phyloP scores from a whole-genome alignment of 2,797 vertebrate genomes.

The Clarias platycephalus region DNA sequence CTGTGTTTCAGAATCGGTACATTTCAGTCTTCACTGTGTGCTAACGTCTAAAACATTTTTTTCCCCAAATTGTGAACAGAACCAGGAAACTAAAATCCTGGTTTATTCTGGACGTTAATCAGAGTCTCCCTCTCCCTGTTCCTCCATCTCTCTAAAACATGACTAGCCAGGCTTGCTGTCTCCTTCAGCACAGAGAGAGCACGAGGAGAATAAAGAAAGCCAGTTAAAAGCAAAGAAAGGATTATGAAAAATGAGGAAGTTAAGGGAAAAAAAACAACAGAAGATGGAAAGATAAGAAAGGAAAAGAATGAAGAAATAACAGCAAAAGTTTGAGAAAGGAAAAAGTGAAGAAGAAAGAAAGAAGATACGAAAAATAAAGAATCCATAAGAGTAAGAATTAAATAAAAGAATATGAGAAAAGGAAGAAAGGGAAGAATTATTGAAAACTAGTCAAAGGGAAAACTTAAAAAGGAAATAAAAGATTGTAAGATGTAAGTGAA shows the following conservation, averaged over 20 bases:
- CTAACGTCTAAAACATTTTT: conserved; percentile 1
- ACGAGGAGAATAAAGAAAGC: background rate
- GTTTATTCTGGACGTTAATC: conserved; percentile 15
- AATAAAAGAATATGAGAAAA: background rate
- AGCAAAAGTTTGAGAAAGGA: background rate
- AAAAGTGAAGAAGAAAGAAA: background rate
- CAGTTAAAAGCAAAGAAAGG: background rate
- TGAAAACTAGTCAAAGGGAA: background rate
- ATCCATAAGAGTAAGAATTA: background rate
- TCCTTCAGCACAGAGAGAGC: background rate
- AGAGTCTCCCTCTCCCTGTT: background rate
- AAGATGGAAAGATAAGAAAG: background rate
- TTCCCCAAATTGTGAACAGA: background rate
- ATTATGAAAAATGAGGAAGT: background rate
- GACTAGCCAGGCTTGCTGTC: background rate
- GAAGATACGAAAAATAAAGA: background rate
- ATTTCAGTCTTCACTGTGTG: background rate
- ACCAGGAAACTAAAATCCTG: conserved; percentile 13
- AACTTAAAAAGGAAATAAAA: background rate
- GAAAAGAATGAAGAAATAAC: background rate
- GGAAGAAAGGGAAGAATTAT: background rate
- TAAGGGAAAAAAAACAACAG: background rate
- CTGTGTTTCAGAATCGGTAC: conserved; percentile 14
- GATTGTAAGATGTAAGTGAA: background rate
- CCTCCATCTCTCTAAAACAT: background rate